A percentile compares a stretch with the other conserved stretches of the same genome.
Conservation (phyloP, 2,888 invertebrate species). For the Dryococelus australis region DNA sequence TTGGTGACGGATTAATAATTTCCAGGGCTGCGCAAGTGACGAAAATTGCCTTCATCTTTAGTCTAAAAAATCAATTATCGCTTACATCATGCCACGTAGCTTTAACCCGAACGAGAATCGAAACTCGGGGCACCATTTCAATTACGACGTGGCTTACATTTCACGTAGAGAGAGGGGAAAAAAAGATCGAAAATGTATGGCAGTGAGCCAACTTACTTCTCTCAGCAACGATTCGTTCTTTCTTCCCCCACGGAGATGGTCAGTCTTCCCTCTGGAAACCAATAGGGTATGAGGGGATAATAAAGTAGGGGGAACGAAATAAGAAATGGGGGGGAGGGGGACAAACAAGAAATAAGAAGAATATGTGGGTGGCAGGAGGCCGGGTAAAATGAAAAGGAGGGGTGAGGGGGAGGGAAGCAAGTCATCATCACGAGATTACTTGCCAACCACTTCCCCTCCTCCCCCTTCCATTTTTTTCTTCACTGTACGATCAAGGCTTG, state of each 20-base stretch:
- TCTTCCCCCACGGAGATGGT: background rate
- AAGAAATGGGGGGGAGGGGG: background rate
- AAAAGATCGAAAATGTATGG: background rate
- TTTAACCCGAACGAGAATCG: no score
- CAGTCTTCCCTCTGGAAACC: background rate
- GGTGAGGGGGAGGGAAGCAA: background rate
- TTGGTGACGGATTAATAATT: no score
- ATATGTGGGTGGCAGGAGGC: background rate
- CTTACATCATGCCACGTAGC: no score
- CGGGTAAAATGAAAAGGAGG: background rate
- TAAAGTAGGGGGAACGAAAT: background rate
- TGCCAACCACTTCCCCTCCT: conserved; percentile 1
- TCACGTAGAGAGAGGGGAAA: no score
- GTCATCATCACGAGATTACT: conserved; percentile 18
- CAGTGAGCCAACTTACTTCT: background rate
- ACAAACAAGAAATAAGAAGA: conserved; percentile 5
- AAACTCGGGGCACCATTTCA: no score
- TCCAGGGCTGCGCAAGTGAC: no score
- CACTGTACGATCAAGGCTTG: background rate
- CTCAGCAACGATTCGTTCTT: conserved; percentile 19
- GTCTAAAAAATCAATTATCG: no score
- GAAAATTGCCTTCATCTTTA: no score
- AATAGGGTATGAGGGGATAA: background rate
- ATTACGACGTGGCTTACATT: no score
- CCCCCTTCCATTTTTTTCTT: background rate